Percentiles rank a stretch among this genome's conserved stretches.
phyloP scores from a whole-genome alignment of 2,113 vertebrate genomes.

The Rhinogobius similis region DNA sequence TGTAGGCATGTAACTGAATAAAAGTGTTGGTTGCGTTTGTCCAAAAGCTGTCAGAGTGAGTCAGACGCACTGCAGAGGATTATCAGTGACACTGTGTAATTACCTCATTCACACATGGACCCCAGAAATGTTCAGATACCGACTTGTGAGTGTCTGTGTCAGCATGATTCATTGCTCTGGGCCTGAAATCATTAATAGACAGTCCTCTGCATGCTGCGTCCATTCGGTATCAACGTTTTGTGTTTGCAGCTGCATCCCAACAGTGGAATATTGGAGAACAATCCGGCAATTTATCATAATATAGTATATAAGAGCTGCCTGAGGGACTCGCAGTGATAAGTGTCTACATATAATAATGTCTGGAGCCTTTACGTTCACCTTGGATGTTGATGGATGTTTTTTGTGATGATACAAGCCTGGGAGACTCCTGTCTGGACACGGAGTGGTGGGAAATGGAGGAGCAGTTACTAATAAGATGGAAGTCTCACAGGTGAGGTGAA shows the following conservation, averaged over 20 bases:
- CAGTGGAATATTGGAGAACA: background rate
- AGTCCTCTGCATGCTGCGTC: background rate
- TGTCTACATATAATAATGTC: conserved; percentile 9
- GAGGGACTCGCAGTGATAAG: conserved; percentile 7
- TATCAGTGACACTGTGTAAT: conserved; percentile 50
- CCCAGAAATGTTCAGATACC: conserved; percentile 44
- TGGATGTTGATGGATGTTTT: conserved; percentile 2
- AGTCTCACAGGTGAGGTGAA: conserved; percentile 5
- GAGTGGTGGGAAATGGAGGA: conserved; percentile 9
- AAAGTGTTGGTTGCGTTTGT: background rate
- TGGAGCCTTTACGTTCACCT: conserved; percentile 10
- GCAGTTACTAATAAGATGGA: conserved; percentile 14
- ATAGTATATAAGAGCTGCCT: background rate
- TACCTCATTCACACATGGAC: conserved; percentile 71
- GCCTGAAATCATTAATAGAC: conserved; percentile 7
- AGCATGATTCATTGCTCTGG: conserved; percentile 9
- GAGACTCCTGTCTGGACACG: background rate
- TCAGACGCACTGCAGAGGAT: conserved; percentile 39
- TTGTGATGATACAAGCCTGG: conserved; percentile 1
- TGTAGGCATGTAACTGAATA: background rate
- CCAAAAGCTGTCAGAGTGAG: conserved; percentile 16
- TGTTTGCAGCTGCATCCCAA: conserved; percentile 10
- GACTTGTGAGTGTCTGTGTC: conserved; percentile 28
- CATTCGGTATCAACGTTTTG: background rate
- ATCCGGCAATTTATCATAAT: conserved; percentile 7